Percentiles rank a stretch among this genome's conserved stretches.
Conservation (phyloP, 2,888 invertebrate genomes). For the Calephelis perditalis region DNA sequence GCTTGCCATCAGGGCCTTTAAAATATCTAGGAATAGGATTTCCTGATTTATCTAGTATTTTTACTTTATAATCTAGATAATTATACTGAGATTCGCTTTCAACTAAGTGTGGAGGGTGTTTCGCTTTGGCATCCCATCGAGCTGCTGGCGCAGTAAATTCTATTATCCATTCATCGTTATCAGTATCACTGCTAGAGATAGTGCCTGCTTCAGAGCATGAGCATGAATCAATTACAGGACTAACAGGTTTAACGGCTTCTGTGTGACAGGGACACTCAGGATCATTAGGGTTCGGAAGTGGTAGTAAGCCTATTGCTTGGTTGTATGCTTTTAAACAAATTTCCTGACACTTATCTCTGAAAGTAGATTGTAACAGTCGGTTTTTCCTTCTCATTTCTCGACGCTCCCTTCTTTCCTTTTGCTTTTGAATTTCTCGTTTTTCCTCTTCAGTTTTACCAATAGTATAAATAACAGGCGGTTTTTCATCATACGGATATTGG, state of each 20-base stretch:
- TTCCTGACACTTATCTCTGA: slow-evolving; percentile 66
- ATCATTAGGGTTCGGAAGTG: slow-evolving; percentile 56
- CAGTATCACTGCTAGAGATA: slow-evolving; percentile 59
- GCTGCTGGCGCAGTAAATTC: slow-evolving; percentile 66
- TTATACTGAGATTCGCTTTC: slow-evolving; percentile 55
- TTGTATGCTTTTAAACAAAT: slow-evolving; percentile 70
- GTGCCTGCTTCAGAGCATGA: slow-evolving; percentile 61
- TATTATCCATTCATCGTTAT: slow-evolving; percentile 66
- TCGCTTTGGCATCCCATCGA: slow-evolving; percentile 55
- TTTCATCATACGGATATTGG: slow-evolving; percentile 69
- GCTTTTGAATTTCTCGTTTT: slow-evolving; percentile 49
- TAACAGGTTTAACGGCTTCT: slow-evolving; percentile 32
- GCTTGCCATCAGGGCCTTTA: slow-evolving; percentile 63
- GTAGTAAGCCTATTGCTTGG: slow-evolving; percentile 63
- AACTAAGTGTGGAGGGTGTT: slow-evolving; percentile 44
- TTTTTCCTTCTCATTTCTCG: slow-evolving; percentile 63
- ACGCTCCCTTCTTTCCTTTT: slow-evolving; percentile 58
- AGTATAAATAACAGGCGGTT: slow-evolving; percentile 56
- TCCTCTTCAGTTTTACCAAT: slow-evolving; percentile 66
- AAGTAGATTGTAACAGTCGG: slow-evolving; percentile 59
- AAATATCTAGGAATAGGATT: slow-evolving; percentile 61
- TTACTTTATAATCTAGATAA: slow-evolving; percentile 67
- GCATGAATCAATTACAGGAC: slow-evolving; percentile 58
- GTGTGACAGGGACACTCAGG: slow-evolving; percentile 62
- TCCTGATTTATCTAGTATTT: slow-evolving; percentile 58